Base-by-base conservation (phyloP, 2,113 vertebrate species). In the Ursus arctos region DNA sequence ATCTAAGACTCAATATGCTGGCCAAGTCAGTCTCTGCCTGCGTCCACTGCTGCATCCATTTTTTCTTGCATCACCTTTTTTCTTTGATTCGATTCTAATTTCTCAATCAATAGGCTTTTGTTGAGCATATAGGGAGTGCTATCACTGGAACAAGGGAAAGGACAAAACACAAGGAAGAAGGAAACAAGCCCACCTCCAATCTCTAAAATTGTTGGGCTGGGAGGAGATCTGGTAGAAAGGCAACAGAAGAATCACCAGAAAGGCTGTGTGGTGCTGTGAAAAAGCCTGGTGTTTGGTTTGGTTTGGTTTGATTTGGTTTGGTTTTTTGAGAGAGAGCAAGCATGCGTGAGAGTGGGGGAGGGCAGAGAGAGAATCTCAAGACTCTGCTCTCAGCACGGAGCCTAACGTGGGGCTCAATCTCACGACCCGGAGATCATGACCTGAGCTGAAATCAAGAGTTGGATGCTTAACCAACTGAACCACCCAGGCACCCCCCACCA, bases 1-100 rank as follows among this genome's bases (percentile, higher is more conserved):
- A 82, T 97, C 94, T n/a, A 90, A 84, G 80, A 65, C 36, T 98
- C 90, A 16, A 0, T 10, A 7, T 3, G 3, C 96, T 85, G 97
- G 85, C 22, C 76, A 18, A 83, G 90, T 98, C 97, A 63, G 33
- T 67, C 83, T 89, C 47, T 88, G 94, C 85, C 4, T 81, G 74
- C 95, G 92, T 16, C 40, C 6, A 1, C 4, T 18, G 21, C 47
- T 61, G 80, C 57, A 11, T 81, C 81, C 33, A 16, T 72, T 96
- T 67, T 77, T 82, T 51, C 53, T 26, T 22, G 4, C 5, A 67
- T 95, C 1, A 6, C 76, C 55, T 51, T 26, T 89, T 76, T 36
- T 63, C 19, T 81, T 84, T 93, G 95, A 96, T 51, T 88, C 57
- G 43, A 80, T 95, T 88, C 59, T 77, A 83, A 26, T 43, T 43